These are phyloP conservation scores for Pristionchus maxplancki DNA, from an alignment of 2,888 invertebrate genomes.

Conservation along the genomic window DNA sequence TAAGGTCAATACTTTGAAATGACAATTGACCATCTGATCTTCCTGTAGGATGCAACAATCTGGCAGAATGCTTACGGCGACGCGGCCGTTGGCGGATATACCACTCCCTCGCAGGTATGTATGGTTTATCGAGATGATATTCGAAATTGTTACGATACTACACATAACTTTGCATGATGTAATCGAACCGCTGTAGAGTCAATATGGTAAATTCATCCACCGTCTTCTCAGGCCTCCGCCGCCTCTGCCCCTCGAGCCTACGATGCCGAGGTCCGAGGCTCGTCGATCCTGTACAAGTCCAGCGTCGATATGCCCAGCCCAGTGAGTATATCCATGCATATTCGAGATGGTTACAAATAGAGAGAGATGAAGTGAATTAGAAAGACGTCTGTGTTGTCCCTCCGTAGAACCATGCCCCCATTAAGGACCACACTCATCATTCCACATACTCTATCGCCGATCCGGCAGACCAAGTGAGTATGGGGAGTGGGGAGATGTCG, in stretches of 20 bases:
- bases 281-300: slow-evolving; percentile 81
- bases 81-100: not conserved
- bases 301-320: slow-evolving; percentile 88
- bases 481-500: not conserved
- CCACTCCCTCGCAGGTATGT: slow-evolving; percentile 5
- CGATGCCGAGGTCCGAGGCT: slow-evolving; percentile 53
- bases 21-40: no score
- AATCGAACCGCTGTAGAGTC: no score
- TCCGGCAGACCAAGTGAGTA: not conserved
- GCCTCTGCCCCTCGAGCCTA: not conserved
- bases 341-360: no score
- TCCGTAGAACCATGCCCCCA: no score
- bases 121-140: no score
- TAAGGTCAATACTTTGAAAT: no score
- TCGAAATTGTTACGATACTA: no score
- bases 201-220: no score
- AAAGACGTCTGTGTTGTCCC: no score
- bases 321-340: slow-evolving; percentile 78
- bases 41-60: not conserved
- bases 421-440: no score
- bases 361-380: no score
- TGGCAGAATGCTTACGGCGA: not conserved
- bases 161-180: no score
- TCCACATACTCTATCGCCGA: not conserved
- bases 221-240: not conserved